Base-by-base conservation (phyloP, 2,888 invertebrate genomes). In the Autographa gamma region DNA sequence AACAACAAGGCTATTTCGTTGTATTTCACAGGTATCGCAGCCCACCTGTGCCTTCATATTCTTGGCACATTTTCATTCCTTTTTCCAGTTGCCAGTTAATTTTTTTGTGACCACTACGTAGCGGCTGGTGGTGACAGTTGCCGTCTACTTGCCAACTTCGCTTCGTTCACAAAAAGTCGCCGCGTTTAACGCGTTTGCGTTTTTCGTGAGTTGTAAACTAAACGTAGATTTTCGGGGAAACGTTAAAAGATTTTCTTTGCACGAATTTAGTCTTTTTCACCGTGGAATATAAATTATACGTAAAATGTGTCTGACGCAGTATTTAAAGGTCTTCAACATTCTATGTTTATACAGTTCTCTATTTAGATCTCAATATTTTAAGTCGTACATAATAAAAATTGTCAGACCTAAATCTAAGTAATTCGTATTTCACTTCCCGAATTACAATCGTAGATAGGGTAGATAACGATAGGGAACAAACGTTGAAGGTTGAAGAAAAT, bases 81-180 rank as follows among this genome's bases (percentile, higher is more conserved):
- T 71, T 48, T 80, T 73, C 63, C 69, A 67, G 64, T 71, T 13
- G 63, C 70, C 69, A 69, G 79, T 31, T 25, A 69, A 66, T 76
- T 79, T 85, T 84, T 84, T 84, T 79, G 74, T 62, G 63, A 48
- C 66, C 71, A 66, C 71, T 54, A 58, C 66, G 73, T 63, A 25
- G 54, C 75, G 72, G 61, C 73, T 85, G 84, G 61, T 65, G 69
- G 76, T 73, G 85, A 83, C 85, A 85, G 85, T 81, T 77, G 78
- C 71, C 67, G 72, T 76, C 79, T 79, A 72, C 76, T 68, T 74
- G 76, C 78, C 73, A 80, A 84, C 83, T 85, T 82, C 70, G 75
- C 76, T 76, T 11, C 54, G 70, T 48, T 62, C 60, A 69, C 66
- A 81, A 84, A 83, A 82, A 82, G 73, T 78, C 63, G 52, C 60